Conservation (phyloP, 1,140 invertebrate genomes). For the Trachymyrmex cornetzi region DNA sequence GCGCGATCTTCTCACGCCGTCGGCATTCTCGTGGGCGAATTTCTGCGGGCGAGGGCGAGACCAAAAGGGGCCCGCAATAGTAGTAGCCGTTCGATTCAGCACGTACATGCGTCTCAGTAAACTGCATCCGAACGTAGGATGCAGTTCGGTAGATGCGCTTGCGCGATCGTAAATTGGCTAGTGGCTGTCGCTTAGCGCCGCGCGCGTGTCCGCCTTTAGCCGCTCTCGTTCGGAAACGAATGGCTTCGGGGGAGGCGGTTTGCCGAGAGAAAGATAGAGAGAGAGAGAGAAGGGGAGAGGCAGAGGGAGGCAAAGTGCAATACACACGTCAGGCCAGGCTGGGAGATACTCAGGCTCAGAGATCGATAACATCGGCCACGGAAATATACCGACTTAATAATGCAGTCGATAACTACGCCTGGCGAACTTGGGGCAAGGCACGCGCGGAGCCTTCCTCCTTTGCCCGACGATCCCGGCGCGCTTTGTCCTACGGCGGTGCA, state of each 20-base stretch:
- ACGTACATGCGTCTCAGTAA: constrained; percentile 62
- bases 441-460: constrained; percentile 21
- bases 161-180: constrained; percentile 78
- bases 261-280: constrained; percentile 10
- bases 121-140: constrained; percentile 72
- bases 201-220: constrained; percentile 73
- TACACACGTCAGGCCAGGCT: constrained; percentile 73
- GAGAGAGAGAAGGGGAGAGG: background rate
- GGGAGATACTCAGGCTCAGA: constrained; percentile 72
- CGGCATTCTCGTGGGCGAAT: constrained; percentile 51
- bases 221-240: constrained; percentile 74
- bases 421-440: constrained; percentile 53
- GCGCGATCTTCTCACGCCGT: constrained; percentile 47
- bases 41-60: constrained; percentile 36
- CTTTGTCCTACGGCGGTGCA: background rate
- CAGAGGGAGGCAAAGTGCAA: constrained; percentile 35
- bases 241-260: constrained; percentile 67
- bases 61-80: constrained; percentile 13
- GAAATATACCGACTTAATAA: constrained; percentile 82
- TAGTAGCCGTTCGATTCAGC: constrained; percentile 47
- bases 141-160: constrained; percentile 58
- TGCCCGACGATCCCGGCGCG: constrained; percentile 13
- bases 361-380: constrained; percentile 76
- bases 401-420: constrained; percentile 79
- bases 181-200: constrained; percentile 74